Evolutionary conservation across 2,888 invertebrate genomes (phyloP), one percentile per base, ranked within the genome.

Genomic region (Lamellibrachia columna): DNA sequence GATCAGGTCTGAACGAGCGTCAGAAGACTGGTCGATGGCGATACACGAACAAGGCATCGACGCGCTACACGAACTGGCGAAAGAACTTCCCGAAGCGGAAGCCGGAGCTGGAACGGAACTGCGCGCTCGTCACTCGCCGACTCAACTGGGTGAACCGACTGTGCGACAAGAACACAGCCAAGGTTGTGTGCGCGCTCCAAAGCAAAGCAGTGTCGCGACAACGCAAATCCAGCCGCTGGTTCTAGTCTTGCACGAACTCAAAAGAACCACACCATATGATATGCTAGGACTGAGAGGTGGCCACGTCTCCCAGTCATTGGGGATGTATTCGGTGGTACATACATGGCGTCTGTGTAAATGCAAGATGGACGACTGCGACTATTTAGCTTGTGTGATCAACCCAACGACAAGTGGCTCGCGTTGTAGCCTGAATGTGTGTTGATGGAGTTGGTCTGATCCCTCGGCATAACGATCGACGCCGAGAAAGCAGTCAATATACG

Each of bases 1-100:
- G 93, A 94, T 22, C 94, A 96, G 96, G 96, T 93, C 94, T 96
- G 92, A 96, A 95, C 93, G 95, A 95, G 93, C 95, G 95, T 93
- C 93, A 93, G 52, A 93, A 94, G 58, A 93, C 94, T 7, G 95
- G 95, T 22, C 93, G 93, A 11, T 96, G 96, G 96, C 94, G 94
- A 90, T 96, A 95, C 94, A 94, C 95, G 28, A 95, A 94, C 93
- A 95, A 95, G 4, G 95, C 95, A 40, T 93, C 94, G 0, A 94
- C 95, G 0, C 93, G 94, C 2, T 95, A 94, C 93, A 94, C 95
- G 91, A 95, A 95, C 94, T 96, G 96, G 96, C 94, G 95, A 92
- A 94, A 94, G 22, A 95, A 95, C 15, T 95, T 94, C 92, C 96
- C 96, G 0, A 75, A 75, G 75, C 94, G 95, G 53, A 91, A 60